phyloP scores from a whole-genome alignment of 37 sponge, comb jelly and placozoan species.

The Mnemiopsis leidyi region DNA sequence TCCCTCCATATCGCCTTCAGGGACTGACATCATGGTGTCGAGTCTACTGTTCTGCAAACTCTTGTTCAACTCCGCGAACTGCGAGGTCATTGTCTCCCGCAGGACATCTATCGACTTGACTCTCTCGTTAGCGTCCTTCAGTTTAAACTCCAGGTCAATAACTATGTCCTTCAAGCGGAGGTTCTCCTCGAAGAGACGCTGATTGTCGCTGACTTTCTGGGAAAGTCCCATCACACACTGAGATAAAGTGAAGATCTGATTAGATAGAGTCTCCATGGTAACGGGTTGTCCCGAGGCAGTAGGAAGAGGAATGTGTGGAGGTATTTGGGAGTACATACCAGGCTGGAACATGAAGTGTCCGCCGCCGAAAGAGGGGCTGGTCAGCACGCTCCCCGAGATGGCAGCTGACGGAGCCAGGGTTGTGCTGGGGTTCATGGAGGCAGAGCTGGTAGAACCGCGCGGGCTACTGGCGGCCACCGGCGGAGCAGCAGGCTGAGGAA shows the following conservation, averaged over 20 bases:
- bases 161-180: constrained; percentile 43
- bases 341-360: not conserved
- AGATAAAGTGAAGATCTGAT: constrained; percentile 1
- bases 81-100: constrained; percentile 22
- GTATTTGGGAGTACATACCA: not conserved
- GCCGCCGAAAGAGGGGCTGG: not conserved
- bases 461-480: not conserved
- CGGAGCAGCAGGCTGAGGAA: not conserved
- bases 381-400: not conserved
- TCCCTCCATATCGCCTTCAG: not conserved
- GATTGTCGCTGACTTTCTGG: constrained; percentile 46
- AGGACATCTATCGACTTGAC: not conserved
- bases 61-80: constrained; percentile 57
- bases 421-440: not conserved
- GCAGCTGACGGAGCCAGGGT: not conserved
- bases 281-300: not conserved
- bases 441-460: not conserved
- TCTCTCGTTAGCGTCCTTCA: constrained; percentile 52
- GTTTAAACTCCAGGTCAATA: constrained; percentile 57
- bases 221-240: constrained; percentile 15
- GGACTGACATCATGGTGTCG: not conserved
- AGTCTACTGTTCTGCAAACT: constrained; percentile 36
- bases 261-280: constrained; percentile 23
- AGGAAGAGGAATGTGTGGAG: not conserved
- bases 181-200: constrained; percentile 61